phyloP scores from a whole-genome alignment of 1,140 invertebrate species.

The Mercenaria mercenaria region DNA sequence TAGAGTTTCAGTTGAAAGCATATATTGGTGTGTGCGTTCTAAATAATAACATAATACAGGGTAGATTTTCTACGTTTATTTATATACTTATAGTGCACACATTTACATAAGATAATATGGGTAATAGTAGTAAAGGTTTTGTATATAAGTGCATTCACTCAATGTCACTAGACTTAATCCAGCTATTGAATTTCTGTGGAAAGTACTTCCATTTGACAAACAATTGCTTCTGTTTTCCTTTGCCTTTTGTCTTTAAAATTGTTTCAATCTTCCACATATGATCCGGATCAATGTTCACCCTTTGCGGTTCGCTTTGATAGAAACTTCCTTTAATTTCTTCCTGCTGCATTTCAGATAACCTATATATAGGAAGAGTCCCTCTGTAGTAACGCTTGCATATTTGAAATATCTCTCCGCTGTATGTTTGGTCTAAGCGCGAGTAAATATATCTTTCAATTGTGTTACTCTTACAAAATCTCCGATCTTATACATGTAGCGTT shows the following conservation, averaged over 20 bases:
- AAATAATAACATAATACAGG: no score
- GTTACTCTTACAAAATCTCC: slow-evolving; percentile 62
- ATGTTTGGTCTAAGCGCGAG: slow-evolving; percentile 41
- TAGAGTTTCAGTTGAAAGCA: no score
- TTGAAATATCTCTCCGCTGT: slow-evolving; percentile 29
- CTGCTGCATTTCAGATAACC: slow-evolving; percentile 23
- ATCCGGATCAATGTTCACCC: slow-evolving; percentile 20
- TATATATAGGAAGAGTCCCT: slow-evolving; percentile 41
- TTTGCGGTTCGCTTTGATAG: slow-evolving; percentile 61
- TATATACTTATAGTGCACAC: no score
- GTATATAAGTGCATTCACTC: neutral
- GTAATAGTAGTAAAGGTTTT: no score
- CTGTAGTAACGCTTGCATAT: neutral
- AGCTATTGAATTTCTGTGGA: slow-evolving; percentile 49
- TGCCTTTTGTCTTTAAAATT: slow-evolving; percentile 56
- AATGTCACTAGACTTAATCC: neutral
- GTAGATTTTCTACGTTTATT: no score
- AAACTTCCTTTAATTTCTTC: slow-evolving; percentile 64
- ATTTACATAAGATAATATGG: no score
- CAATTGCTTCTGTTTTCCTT: slow-evolving; percentile 58
- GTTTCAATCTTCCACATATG: slow-evolving; percentile 49
- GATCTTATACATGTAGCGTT: slow-evolving; percentile 64
- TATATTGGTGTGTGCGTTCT: no score
- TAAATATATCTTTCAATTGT: slow-evolving; percentile 39
- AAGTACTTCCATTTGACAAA: slow-evolving; percentile 52